Evolutionary conservation across 2,113 vertebrate species (phyloP).

Genomic region (Sturnus vulgaris): DNA sequence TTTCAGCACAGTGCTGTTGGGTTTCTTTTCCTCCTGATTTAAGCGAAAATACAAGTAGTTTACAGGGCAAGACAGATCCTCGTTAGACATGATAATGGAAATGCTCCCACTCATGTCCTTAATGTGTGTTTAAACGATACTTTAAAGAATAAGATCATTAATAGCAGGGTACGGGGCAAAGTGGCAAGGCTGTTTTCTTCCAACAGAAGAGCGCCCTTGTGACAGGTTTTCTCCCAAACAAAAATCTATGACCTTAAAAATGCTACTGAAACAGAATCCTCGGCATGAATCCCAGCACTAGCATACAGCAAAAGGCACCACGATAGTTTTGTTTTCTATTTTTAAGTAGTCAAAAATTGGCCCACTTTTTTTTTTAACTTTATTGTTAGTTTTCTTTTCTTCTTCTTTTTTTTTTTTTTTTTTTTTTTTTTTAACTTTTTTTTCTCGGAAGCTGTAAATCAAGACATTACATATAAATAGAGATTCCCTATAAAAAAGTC

Average conservation of each 20-base stretch:
- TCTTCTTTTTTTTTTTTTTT: constrained; percentile 9
- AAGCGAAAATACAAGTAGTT: not conserved
- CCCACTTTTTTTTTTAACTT: constrained; percentile 89
- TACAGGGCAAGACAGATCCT: constrained; percentile 39
- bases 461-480: constrained; percentile 99
- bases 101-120: constrained; percentile 22
- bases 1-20: not conserved
- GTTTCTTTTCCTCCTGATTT: constrained; percentile 1
- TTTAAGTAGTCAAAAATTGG: constrained; percentile 98
- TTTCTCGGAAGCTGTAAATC: constrained; percentile 93
- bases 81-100: constrained; percentile 5
- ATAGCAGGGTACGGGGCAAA: constrained; percentile 78
- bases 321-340: constrained; percentile 97
- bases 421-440: not conserved
- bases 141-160: constrained; percentile 81
- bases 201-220: constrained; percentile 8
- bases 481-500: constrained; percentile 99
- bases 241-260: constrained; percentile 79
- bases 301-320: constrained; percentile 99
- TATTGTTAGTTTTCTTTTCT: constrained; percentile 90
- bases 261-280: constrained; percentile 85
- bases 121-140: constrained; percentile 35
- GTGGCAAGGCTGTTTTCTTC: constrained; percentile 69
- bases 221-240: constrained; percentile 42
- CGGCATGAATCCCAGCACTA: constrained; percentile 87